phyloP scores from a whole-genome alignment of 2,888 invertebrate genomes.

The Melanostoma mellinum region DNA sequence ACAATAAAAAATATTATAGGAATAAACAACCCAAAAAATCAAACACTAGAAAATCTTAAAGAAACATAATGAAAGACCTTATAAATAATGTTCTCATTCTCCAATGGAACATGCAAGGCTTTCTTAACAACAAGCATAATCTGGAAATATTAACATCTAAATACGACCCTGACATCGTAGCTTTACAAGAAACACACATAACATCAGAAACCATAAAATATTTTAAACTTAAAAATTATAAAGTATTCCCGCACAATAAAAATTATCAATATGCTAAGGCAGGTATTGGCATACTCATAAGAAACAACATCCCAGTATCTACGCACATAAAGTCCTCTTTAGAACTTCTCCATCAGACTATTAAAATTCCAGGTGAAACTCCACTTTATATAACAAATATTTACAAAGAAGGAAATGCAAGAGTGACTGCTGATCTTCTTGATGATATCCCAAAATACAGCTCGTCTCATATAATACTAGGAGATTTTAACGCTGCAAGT shows the following conservation, averaged over 20 bases:
- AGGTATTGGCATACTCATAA: too few species aligned
- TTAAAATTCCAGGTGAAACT: neutral
- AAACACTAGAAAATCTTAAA: neutral
- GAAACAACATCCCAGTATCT: too few species aligned
- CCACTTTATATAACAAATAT: neutral
- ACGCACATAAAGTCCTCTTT: too few species aligned
- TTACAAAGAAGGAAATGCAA: neutral
- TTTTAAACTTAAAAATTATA: too few species aligned
- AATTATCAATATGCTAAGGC: too few species aligned
- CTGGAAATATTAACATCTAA: conserved; percentile 4
- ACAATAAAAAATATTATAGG: too few species aligned
- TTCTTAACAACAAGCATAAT: conserved; percentile 12
- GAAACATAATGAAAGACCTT: conserved; percentile 4
- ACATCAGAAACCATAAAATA: neutral
- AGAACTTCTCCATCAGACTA: neutral
- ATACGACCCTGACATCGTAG: conserved; percentile 1
- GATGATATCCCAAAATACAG: neutral
- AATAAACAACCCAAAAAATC: too few species aligned
- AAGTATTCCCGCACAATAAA: too few species aligned
- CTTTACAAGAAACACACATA: neutral
- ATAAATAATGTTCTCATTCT: neutral
- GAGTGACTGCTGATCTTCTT: neutral
- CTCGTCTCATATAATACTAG: neutral
- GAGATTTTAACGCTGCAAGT: neutral
- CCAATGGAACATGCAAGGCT: conserved; percentile 4